These are phyloP conservation scores for Eilema caniola DNA, from an alignment of 2,888 invertebrate genomes.

Conservation along the genomic window DNA sequence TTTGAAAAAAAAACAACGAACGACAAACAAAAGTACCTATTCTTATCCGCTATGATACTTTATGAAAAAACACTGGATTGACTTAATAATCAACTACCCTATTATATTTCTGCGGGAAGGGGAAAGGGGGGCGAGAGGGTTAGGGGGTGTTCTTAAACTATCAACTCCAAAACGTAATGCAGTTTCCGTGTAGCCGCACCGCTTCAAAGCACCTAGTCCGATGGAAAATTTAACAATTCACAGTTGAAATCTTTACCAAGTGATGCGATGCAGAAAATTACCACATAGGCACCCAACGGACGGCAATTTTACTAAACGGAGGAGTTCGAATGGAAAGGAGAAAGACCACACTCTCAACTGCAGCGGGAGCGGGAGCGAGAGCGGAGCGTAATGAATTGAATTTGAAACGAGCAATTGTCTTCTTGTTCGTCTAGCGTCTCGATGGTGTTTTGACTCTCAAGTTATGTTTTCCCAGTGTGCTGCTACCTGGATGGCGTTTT, in stretches of 20 bases:
- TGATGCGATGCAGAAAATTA: constrained; percentile 73
- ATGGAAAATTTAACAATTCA: constrained; percentile 58
- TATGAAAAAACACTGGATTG: not conserved
- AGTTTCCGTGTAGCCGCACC: constrained; percentile 31
- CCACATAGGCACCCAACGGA: constrained; percentile 39
- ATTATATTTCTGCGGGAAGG: not conserved
- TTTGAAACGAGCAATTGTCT: not conserved
- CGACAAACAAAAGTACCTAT: too few species aligned
- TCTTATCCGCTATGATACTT: too few species aligned
- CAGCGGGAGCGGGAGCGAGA: not conserved
- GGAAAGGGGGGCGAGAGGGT: too few species aligned
- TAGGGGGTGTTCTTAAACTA: not conserved
- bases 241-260: constrained; percentile 64
- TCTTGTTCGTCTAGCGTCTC: too few species aligned
- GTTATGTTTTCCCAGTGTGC: too few species aligned
- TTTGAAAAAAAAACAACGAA: too few species aligned
- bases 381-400: not conserved
- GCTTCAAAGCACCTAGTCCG: constrained; percentile 43
- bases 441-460: too few species aligned
- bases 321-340: constrained; percentile 8
- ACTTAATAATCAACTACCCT: not conserved
- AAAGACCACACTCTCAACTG: not conserved
- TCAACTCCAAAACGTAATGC: constrained; percentile 14
- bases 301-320: constrained; percentile 44
- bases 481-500: too few species aligned